phyloP scores from a whole-genome alignment of 2,888 invertebrate genomes.

The Nomada lathburiana region DNA sequence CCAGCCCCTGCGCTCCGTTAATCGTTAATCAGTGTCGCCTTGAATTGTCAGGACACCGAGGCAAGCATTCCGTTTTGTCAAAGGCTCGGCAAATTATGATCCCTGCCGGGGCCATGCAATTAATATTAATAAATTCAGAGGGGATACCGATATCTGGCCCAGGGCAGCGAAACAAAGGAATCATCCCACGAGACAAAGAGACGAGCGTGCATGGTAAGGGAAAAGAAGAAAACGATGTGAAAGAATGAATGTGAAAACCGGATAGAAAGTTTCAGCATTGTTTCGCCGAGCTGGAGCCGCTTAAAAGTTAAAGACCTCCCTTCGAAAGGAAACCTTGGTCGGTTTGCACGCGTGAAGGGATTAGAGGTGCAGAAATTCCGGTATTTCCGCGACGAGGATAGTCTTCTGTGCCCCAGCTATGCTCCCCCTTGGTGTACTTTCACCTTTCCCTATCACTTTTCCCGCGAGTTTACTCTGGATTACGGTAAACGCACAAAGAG shows the following conservation, averaged over 20 bases:
- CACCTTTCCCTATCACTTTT: slow-evolving; percentile 34
- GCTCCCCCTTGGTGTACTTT: slow-evolving; percentile 17
- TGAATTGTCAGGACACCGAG: background rate
- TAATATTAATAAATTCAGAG: slow-evolving; percentile 38
- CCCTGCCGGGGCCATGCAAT: background rate
- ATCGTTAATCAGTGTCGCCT: background rate
- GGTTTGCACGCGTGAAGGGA: slow-evolving; percentile 44
- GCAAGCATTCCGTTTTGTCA: slow-evolving; percentile 1
- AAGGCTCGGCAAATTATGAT: background rate
- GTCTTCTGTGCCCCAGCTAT: slow-evolving; percentile 24
- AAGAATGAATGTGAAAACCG: slow-evolving; percentile 25
- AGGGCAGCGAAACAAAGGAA: slow-evolving; percentile 28
- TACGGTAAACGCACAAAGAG: slow-evolving; percentile 39
- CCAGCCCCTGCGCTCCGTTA: background rate
- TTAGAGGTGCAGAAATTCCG: slow-evolving; percentile 52
- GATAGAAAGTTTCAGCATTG: slow-evolving; percentile 73
- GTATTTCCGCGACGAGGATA: slow-evolving; percentile 39
- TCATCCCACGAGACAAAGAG: slow-evolving; percentile 12
- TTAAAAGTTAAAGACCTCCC: slow-evolving; percentile 78
- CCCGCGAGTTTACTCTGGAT: slow-evolving; percentile 52
- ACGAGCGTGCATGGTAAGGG: slow-evolving; percentile 4
- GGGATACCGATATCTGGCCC: slow-evolving; percentile 14
- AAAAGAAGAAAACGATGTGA: slow-evolving; percentile 14
- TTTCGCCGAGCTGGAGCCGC: slow-evolving; percentile 71
- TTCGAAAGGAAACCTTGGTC: slow-evolving; percentile 56